phyloP scores from a whole-genome alignment of 2,888 invertebrate genomes.

The Leucozona laternaria region DNA sequence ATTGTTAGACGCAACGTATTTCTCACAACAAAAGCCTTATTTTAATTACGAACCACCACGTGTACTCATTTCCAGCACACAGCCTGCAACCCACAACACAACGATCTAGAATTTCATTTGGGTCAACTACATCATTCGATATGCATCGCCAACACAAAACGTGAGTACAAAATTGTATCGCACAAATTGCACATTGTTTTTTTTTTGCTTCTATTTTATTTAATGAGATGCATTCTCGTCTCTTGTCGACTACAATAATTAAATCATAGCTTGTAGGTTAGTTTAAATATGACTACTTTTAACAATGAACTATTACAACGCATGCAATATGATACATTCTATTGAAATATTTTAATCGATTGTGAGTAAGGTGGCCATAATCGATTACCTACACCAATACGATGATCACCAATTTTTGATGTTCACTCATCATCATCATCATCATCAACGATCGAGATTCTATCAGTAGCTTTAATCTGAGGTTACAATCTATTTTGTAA shows the following conservation, averaged over 20 bases:
- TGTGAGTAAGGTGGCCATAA: background rate
- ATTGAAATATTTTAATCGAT: conserved; percentile 1
- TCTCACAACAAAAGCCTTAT: conserved; percentile 50
- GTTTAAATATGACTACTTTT: background rate
- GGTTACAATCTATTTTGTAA: too few species aligned
- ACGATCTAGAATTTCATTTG: conserved; percentile 63
- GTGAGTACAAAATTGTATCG: conserved; percentile 56
- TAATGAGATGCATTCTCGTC: conserved; percentile 47
- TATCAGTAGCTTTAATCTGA: too few species aligned
- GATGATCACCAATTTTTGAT: background rate
- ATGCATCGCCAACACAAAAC: conserved; percentile 72
- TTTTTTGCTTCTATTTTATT: background rate
- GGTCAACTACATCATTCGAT: conserved; percentile 70
- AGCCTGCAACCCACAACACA: conserved; percentile 40
- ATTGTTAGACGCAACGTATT: background rate
- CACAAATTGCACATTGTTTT: conserved; percentile 32
- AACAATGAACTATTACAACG: background rate
- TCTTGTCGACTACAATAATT: conserved; percentile 19
- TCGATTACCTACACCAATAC: background rate
- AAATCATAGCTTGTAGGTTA: conserved; percentile 5
- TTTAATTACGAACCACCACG: conserved; percentile 60
- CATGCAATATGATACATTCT: background rate
- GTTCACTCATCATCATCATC: too few species aligned
- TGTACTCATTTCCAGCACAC: conserved; percentile 37
- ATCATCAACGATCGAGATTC: background rate